Conservation (phyloP, 2,113 vertebrate species). For the Corvus hawaiiensis region DNA sequence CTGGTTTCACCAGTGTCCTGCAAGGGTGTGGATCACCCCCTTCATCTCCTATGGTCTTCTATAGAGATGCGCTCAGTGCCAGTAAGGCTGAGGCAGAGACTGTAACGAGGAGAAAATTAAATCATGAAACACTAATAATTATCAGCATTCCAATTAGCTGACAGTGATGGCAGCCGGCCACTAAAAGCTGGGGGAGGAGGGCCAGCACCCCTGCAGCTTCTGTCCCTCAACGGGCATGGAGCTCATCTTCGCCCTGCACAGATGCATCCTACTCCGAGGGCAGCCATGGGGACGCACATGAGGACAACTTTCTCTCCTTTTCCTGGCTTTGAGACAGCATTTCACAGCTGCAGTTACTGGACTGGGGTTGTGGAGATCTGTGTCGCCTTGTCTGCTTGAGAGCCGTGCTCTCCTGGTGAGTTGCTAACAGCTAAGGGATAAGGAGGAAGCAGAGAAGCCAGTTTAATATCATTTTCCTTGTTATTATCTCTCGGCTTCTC, state of each 20-base stretch:
- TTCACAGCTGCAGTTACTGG: not conserved
- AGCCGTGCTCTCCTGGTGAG: not conserved
- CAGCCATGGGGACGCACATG: accelerated
- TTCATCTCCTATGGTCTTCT: not conserved
- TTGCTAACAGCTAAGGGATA: not conserved
- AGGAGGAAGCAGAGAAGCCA: not conserved
- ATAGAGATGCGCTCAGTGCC: not conserved
- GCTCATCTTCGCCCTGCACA: not conserved
- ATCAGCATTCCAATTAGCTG: not conserved
- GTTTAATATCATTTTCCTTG: not conserved
- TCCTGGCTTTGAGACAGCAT: not conserved
- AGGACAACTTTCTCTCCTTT: not conserved
- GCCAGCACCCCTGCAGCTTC: not conserved
- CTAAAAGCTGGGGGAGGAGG: not conserved
- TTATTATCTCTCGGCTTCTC: slow-evolving; percentile 32
- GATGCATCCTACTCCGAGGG: not conserved
- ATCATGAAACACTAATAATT: slow-evolving; percentile 18
- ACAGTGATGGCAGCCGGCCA: not conserved
- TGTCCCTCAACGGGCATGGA: accelerated
- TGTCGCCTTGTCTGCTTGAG: not conserved
- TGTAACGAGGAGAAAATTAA: slow-evolving; percentile 1
- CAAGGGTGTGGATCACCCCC: not conserved
- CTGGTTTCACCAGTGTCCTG: not conserved
- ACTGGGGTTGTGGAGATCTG: accelerated
- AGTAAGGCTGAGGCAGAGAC: not conserved